These are phyloP conservation scores for Sympetrum striolatum DNA, from an alignment of 2,888 invertebrate species.

Conservation along the genomic window DNA sequence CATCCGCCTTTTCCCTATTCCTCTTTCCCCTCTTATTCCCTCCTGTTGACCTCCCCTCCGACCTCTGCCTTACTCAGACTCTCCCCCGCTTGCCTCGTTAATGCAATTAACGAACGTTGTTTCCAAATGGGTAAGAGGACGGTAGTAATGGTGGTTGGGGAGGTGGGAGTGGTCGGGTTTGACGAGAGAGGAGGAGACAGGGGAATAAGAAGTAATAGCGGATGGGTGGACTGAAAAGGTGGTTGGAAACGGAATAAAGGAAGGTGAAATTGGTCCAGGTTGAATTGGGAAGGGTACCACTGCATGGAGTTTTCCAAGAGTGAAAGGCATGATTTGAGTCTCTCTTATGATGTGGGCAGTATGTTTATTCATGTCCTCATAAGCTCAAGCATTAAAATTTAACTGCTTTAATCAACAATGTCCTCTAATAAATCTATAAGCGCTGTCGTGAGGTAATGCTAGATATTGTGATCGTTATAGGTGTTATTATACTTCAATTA, in stretches of 20 bases:
- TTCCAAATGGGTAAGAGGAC: constrained; percentile 40
- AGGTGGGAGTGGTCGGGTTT: not conserved
- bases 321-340: not conserved
- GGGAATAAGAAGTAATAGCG: not conserved
- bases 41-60: not conserved
- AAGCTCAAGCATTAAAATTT: no score
- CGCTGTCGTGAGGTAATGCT: no score
- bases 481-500: no score
- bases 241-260: not conserved
- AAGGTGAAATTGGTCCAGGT: not conserved
- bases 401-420: no score
- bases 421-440: no score
- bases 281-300: not conserved
- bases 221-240: not conserved
- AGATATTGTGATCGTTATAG: no score
- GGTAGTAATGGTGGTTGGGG: constrained; percentile 25
- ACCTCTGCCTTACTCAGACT: not conserved
- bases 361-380: no score
- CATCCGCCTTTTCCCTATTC: not conserved
- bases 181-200: not conserved
- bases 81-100: constrained; percentile 35
- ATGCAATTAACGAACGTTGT: constrained; percentile 43
- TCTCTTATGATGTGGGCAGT: no score
- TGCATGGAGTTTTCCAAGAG: not conserved
- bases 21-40: not conserved